These are phyloP conservation scores for Ypsolopha sequella DNA, from an alignment of 2,888 invertebrate genomes.

Conservation along the genomic window DNA sequence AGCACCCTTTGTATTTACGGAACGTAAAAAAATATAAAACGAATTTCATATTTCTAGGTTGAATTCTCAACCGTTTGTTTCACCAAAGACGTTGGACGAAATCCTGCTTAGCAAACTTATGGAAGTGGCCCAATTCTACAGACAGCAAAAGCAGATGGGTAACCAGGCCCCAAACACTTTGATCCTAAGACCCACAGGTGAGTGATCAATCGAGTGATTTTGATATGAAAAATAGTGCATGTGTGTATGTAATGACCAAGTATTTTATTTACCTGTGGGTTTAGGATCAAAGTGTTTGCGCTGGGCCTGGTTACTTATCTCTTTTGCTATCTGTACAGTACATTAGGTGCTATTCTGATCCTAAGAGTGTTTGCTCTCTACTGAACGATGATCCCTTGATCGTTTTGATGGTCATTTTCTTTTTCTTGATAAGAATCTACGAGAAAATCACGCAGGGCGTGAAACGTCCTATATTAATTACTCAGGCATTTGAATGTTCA, in stretches of 20 bases:
- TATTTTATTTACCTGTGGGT: too few species aligned
- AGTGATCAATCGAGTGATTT: too few species aligned
- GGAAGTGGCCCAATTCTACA: constrained; percentile 76
- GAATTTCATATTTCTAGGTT: constrained; percentile 48
- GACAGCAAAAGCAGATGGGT: too few species aligned
- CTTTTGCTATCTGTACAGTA: too few species aligned
- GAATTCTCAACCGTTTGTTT: constrained; percentile 87
- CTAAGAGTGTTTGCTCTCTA: constrained; percentile 74
- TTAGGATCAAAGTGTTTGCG: too few species aligned
- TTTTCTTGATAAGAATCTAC: constrained; percentile 72
- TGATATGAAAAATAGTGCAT: too few species aligned
- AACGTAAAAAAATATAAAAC: too few species aligned
- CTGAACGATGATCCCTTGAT: constrained; percentile 69
- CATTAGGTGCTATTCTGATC: constrained; percentile 66
- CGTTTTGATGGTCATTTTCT: constrained; percentile 69
- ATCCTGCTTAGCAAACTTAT: constrained; percentile 77
- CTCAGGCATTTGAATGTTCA: constrained; percentile 34
- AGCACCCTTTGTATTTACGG: too few species aligned
- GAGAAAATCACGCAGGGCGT: constrained; percentile 77
- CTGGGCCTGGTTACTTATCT: too few species aligned
- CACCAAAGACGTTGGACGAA: constrained; percentile 88
- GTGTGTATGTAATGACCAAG: too few species aligned
- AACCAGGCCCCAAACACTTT: too few species aligned
- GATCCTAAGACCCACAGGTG: too few species aligned
- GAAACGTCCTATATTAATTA: constrained; percentile 74